Evolutionary conservation across 1,140 invertebrate genomes (phyloP), one percentile per base, ranked within the genome.

Genomic region (Anastrepha ludens): DNA sequence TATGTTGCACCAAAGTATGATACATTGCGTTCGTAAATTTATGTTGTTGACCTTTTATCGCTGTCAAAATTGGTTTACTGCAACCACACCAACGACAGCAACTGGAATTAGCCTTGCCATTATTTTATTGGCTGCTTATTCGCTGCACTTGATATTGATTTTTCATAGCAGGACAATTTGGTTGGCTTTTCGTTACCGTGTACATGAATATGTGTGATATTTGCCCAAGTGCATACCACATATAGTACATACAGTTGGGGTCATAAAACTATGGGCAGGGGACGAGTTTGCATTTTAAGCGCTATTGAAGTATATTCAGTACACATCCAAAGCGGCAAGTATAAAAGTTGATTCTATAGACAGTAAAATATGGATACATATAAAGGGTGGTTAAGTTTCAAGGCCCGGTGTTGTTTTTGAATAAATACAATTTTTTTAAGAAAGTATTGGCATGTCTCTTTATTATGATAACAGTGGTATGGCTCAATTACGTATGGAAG

Each of bases 51-150:
- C 74, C 74, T 58, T 74, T 55, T 81, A 81, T 81, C 47, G 74
- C 74, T 81, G 74, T 47, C 74, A 55, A 81, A 81, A 81, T 13
- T 55, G 44, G 74, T 81, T 55, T 29, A 55, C 74, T 55, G 74
- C 74, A 81, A 81, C 17, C 17, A n/a, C 47, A 81, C 8, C 44
- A 58, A 17, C n/a, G n/a, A 17, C 47, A 81, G 47, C 47, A 81
- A n/a, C 74, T 50, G 6, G 8, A 81, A 58, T 55, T 55, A 47
- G 47, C 74, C 47, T 20, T 81, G n/a, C 17, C 41, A 47, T 81
- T 55, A 17, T 55, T 41, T 44, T 70, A 70, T 44, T 78, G 47
- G 17, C 17, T n/a, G 11, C 17, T 81, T 55, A 55, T 81, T 55
- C 47, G 74, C 44, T 29, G 74, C 47, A n/a, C 7, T 29, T 20